Evolutionary conservation across 2,113 vertebrate species (phyloP).

Genomic region (Dromiciops gliroides): DNA sequence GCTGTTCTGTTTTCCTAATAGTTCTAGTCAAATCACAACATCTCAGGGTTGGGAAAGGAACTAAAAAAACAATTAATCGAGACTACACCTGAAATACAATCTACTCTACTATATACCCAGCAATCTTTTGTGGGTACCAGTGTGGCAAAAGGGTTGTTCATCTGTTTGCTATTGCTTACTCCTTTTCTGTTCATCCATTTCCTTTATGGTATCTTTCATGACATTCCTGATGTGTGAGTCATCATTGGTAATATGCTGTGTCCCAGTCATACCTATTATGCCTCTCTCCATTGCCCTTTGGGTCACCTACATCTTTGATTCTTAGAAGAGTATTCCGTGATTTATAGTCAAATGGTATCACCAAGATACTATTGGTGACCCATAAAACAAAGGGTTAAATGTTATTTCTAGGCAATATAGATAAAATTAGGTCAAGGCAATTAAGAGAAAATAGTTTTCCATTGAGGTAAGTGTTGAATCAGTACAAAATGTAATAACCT

Average conservation of each 20-base stretch:
- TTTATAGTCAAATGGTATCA: neutral
- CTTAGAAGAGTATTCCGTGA: neutral
- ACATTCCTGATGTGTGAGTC: neutral
- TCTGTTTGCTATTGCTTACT: neutral
- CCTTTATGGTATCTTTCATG: neutral
- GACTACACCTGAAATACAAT: neutral
- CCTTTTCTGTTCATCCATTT: neutral
- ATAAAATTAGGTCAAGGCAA: conserved; percentile 48
- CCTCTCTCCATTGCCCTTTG: neutral
- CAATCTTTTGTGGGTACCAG: neutral
- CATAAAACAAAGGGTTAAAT: neutral
- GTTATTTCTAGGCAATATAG: conserved; percentile 33
- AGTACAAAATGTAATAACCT: neutral
- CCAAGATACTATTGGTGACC: neutral
- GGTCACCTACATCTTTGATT: neutral
- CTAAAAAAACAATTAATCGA: neutral
- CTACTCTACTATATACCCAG: neutral
- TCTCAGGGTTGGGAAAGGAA: neutral
- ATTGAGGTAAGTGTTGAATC: neutral
- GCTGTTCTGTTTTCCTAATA: neutral
- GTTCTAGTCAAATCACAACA: neutral
- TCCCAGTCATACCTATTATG: neutral
- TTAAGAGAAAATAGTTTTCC: conserved; percentile 45
- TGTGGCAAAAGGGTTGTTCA: neutral
- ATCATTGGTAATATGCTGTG: neutral